Base-by-base conservation (phyloP, 1,140 invertebrate species). In the Caerostris darwini region DNA sequence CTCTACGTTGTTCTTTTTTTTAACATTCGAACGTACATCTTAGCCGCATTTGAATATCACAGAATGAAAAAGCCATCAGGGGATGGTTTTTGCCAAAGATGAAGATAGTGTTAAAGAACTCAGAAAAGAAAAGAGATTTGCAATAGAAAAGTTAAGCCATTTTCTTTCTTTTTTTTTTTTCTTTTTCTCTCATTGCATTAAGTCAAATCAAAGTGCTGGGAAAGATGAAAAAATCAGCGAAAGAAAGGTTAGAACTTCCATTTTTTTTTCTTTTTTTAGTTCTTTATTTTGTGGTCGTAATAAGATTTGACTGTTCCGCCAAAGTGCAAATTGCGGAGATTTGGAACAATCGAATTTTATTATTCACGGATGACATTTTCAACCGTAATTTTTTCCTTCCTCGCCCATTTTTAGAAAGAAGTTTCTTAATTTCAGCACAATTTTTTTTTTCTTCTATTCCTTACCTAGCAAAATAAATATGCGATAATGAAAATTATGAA, bases 261-360 rank as follows among this genome's bases (percentile, higher is more conserved):
- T 34, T 34, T 34, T 34, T 71, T 71, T 67, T 34, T 71, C 34
- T 77, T 50, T 67, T 64, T 64, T 61, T 12, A 5, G 14, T 77
- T 12, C 7, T 50, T 77, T 77, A 77, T 34, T 77, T 77, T 77
- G 69, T 34, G 71, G 71, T 77, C 34, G 71, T 77, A 77, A 77
- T 77, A 77, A 77, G 71, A 77, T 77, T 77, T 77, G 82, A 85
- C 82, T 34, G 54, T 56, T 57, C 14, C 82, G 82, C 57, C 54
- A 58, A 57, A 58, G 82, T 85, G 54, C 82, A 85, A 85, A 85
- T 85, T 85, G 82, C 54, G 82, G 54, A 85, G 54, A 85, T 85
- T 85, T 85, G 54, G 82, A 85, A 85, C 82, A 85, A 85, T 85
- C 82, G 82, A 85, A 85, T 85, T 85, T 85, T 56, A 58, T 57